A percentile compares a stretch with the other conserved stretches of the same genome.
Conservation (phyloP, 2,888 invertebrate genomes). For the Campaea margaritaria region DNA sequence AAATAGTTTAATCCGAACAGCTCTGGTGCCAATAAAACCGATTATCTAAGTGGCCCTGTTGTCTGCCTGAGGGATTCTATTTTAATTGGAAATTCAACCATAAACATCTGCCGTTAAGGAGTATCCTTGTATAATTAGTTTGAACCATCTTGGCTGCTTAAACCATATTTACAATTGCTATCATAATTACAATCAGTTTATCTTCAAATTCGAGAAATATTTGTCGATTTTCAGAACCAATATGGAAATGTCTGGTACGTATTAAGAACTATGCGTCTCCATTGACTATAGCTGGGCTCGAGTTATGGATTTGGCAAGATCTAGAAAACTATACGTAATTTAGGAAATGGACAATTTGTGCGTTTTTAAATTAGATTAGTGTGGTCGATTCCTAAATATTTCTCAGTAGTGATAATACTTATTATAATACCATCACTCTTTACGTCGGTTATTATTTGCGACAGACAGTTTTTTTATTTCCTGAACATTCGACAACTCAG, state of each 20-base stretch:
- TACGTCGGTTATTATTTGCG: constrained; percentile 7
- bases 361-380: too few species aligned
- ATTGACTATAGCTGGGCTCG: too few species aligned
- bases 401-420: too few species aligned
- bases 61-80: constrained; percentile 2
- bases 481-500: constrained; percentile 20
- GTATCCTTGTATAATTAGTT: background rate
- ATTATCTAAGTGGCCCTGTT: background rate
- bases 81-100: background rate
- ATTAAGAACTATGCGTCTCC: too few species aligned
- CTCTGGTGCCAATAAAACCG: background rate
- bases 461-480: constrained; percentile 21
- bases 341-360: too few species aligned
- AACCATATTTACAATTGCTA: constrained; percentile 10
- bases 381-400: too few species aligned
- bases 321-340: too few species aligned
- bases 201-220: constrained; percentile 2
- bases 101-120: constrained; percentile 1
- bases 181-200: constrained; percentile 19
- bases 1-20: background rate
- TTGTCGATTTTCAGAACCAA: constrained; percentile 15
- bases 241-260: background rate
- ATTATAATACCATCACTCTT: too few species aligned
- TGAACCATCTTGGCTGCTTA: constrained; percentile 6
- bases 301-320: too few species aligned